Percentiles rank a stretch among this genome's conserved stretches.
Conservation (phyloP, 2,113 vertebrate species). For the Tylochromis polylepis region DNA sequence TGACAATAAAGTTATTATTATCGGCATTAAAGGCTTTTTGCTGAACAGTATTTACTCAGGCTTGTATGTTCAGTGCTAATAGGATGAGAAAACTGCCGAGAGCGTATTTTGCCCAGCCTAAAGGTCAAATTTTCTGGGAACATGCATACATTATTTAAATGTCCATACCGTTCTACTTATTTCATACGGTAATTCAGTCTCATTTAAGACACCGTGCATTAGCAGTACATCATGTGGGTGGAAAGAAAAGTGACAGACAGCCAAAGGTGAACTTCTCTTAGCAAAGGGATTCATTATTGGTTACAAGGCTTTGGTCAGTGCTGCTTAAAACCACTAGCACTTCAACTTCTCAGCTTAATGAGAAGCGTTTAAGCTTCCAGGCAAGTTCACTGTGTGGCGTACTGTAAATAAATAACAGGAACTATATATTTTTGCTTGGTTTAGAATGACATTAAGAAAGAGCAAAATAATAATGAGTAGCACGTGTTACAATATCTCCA, state of each 20-base stretch:
- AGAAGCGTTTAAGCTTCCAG: neutral
- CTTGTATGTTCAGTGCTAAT: neutral
- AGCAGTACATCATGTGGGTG: neutral
- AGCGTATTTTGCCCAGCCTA: neutral
- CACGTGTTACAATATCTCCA: neutral
- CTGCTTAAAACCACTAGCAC: neutral
- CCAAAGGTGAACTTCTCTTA: constrained; percentile 19
- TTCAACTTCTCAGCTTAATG: neutral
- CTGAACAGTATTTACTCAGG: neutral
- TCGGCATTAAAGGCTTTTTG: neutral
- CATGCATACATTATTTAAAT: constrained; percentile 10
- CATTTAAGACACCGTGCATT: neutral
- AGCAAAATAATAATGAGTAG: neutral
- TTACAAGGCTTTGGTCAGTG: constrained; percentile 6
- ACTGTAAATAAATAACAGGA: neutral
- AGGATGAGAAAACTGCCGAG: neutral
- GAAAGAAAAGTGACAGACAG: neutral
- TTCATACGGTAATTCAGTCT: neutral
- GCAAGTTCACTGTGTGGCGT: neutral
- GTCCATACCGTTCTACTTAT: neutral
- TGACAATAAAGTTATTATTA: neutral
- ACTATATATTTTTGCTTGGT: neutral
- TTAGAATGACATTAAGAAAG: neutral
- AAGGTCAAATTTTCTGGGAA: neutral
- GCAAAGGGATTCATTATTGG: constrained; percentile 24